Evolutionary conservation across 2,797 vertebrate species (phyloP), one percentile per base, ranked within the genome.

Genomic region (Hyperoplus immaculatus): DNA sequence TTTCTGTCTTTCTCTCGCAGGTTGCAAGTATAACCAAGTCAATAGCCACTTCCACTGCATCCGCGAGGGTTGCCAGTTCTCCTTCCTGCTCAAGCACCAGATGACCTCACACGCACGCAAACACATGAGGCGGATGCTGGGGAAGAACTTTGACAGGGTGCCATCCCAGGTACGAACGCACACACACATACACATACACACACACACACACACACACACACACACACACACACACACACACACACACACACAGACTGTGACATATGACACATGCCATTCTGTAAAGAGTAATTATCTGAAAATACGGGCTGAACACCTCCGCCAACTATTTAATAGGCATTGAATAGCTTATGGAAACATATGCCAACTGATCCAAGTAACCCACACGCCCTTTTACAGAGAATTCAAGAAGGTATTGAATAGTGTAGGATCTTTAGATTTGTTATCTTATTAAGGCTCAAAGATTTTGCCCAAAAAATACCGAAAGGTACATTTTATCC

Each of bases 21-120:
- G 98, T 84, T 99, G 98, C 89, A 99, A 99, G 88, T 99, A 99
- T 90, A 99, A 99, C 96, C 98, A 99, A 93, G 97, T 99, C 90
- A 99, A 98, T 93, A 99, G 98, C 87, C 98, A 99, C 92, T 99
- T 99, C 93, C 98, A 99, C 94, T 99, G 98, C 93, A 99, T 99
- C 90, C 97, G 98, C 0, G 98, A 99, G 46, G 98, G 96, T 87
- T 99, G 98, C 95, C 97, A 98, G 94, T 99, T 99, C 95, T 99
- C 98, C 94, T 99, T 99, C 95, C 96, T 99, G 87, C 97, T 99
- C 72, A 99, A 99, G 93, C 98, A 99, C 93, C 98, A 99, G 95
- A 99, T 99, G 98, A 99, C 98, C 46, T 99, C 98, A 3, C 98
- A 99, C 0, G 97, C 98, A 70, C 96, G 98, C 88, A 99, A 99